These are phyloP conservation scores for Apeltes quadracus DNA, from an alignment of 2,113 vertebrate genomes.

Conservation along the genomic window DNA sequence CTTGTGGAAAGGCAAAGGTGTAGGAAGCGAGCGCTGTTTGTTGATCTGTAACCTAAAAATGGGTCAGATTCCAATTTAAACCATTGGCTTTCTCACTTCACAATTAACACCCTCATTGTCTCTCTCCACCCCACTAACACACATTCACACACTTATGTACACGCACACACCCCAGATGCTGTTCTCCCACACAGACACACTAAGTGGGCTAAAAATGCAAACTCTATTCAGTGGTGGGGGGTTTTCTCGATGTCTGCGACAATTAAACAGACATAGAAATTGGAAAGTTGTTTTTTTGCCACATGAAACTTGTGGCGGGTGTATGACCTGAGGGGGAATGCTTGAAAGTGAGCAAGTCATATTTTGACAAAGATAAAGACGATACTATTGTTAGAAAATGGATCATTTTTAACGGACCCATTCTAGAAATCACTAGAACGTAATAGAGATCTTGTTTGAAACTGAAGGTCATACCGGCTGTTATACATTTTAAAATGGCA, in stretches of 20 bases:
- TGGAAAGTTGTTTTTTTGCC: not conserved
- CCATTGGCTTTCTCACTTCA: conserved; percentile 42
- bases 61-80: conserved; percentile 31
- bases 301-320: not conserved
- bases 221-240: conserved; percentile 46
- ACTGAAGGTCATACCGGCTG: not conserved
- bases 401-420: not conserved
- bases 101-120: conserved; percentile 48
- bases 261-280: conserved; percentile 30
- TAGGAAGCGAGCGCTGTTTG: conserved; percentile 12
- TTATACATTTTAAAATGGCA: not conserved
- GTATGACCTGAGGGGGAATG: not conserved
- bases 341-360: not conserved
- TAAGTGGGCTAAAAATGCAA: conserved; percentile 53
- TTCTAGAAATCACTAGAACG: not conserved
- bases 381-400: not conserved
- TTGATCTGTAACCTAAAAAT: conserved; percentile 28
- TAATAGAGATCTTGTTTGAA: not conserved
- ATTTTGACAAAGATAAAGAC: not conserved
- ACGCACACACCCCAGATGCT: conserved; percentile 43
- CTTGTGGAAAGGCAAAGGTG: not conserved
- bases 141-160: conserved; percentile 28
- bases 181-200: conserved; percentile 53
- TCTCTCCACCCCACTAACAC: conserved; percentile 35
- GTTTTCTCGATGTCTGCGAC: conserved; percentile 30